Base-by-base conservation (phyloP, 2,797 vertebrate genomes). In the Australoheros facetus region DNA sequence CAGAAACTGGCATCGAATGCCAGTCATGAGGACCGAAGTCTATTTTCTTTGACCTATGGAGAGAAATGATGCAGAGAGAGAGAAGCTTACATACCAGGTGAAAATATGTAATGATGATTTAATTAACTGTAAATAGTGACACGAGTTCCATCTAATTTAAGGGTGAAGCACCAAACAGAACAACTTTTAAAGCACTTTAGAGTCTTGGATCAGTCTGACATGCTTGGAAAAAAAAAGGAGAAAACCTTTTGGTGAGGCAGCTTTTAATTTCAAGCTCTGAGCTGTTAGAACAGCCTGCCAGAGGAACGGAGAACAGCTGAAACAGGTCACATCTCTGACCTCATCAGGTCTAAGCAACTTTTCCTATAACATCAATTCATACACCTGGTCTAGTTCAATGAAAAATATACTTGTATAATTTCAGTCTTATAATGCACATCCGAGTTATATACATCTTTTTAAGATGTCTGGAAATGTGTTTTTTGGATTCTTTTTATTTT, bases 1-100 rank as follows among this genome's bases (percentile, higher is more conserved):
- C 94, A 59, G 97, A 96, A 89, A 99, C 98, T 5, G 98, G 96
- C 88, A 98, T 95, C n/a, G 98, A 99, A 73, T 98, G 96, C 98
- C 98, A 99, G 94, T 99, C 97, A 0, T 99, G 98, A 84, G 98
- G 98, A 92, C 98, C 98, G 66, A 98, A 97, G 94, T 98, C 97
- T 83, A 96, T 96, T 94, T 97, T 97, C 94, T 99, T 99, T 95
- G 97, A 97, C 97, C 98, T 99, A 92, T 60, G 69, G 0, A 88
- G 37, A 75, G 55, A 90, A 58, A 84, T 1, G 26, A 77, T 64
- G 73, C 62, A n/a, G 16, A 48, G 42, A 42, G 42, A 57, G 9
- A 51, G 32, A 37, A 48, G 51, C 26, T 37, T 8, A 55, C 5
- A 42, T 56, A 14, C 26, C 14, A 69, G 17, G 23, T 30, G 42